phyloP scores from a whole-genome alignment of 2,797 vertebrate genomes.

The Rhynchotus rufescens region DNA sequence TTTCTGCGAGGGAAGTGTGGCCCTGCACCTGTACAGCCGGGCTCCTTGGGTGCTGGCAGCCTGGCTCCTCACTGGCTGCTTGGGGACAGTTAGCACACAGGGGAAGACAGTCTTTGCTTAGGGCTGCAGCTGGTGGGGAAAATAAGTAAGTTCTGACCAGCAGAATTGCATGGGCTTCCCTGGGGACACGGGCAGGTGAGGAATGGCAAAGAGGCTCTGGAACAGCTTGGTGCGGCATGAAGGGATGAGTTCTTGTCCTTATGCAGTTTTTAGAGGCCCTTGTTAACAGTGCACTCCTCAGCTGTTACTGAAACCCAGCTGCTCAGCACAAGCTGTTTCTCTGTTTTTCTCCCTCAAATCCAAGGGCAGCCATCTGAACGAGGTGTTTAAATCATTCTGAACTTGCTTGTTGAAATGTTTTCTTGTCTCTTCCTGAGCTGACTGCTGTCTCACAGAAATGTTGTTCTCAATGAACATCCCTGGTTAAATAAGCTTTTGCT shows the following conservation, averaged over 20 bases:
- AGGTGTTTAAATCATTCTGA: rapidly evolving
- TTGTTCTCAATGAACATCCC: neutral
- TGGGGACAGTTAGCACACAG: neutral
- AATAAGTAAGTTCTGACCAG: neutral
- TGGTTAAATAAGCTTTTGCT: neutral
- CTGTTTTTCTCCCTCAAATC: rapidly evolving
- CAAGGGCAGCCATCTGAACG: neutral
- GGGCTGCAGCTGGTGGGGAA: neutral
- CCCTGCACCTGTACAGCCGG: rapidly evolving
- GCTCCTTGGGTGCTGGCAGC: neutral
- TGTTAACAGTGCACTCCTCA: neutral
- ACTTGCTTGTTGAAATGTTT: neutral
- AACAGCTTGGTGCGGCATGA: neutral
- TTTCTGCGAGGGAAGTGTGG: neutral
- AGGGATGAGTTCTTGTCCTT: neutral
- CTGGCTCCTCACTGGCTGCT: neutral
- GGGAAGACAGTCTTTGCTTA: neutral
- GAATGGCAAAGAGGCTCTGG: neutral
- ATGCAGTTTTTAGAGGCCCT: neutral
- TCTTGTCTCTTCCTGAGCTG: neutral
- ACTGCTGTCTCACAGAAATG: neutral
- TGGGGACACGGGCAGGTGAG: neutral
- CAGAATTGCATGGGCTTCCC: neutral
- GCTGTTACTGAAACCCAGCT: neutral
- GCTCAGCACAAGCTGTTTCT: neutral